phyloP scores from a whole-genome alignment of 2,113 vertebrate genomes.

The Asarcornis scutulata region DNA sequence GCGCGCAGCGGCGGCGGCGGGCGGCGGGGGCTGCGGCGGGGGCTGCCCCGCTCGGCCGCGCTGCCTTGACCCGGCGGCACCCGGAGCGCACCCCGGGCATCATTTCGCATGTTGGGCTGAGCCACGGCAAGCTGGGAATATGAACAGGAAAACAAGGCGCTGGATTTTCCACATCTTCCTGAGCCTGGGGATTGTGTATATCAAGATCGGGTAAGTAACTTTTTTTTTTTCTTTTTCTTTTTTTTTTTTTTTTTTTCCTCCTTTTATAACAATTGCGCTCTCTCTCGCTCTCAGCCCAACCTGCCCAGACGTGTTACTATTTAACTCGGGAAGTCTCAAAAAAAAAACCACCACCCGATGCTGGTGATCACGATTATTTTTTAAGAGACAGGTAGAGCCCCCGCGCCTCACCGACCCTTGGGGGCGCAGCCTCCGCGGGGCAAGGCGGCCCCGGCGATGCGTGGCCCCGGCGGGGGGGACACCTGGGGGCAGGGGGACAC shows the following conservation, averaged over 20 bases:
- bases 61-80: constrained; percentile 48
- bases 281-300: neutral
- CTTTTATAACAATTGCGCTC: neutral
- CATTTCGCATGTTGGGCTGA: constrained; percentile 30
- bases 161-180: constrained; percentile 94
- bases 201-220: constrained; percentile 92
- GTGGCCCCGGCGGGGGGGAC: too few species aligned
- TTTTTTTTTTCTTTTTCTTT: neutral
- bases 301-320: constrained; percentile 70
- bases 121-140: constrained; percentile 79
- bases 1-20: neutral
- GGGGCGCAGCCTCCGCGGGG: neutral
- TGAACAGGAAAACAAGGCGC: constrained; percentile 91
- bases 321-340: constrained; percentile 33
- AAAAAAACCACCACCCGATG: neutral
- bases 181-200: constrained; percentile 90
- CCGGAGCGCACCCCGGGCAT: neutral
- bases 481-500: too few species aligned
- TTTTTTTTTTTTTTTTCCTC: neutral
- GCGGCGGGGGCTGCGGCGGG: constrained; percentile 37
- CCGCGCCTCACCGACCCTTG: neutral
- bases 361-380: neutral
- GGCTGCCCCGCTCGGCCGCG: constrained; percentile 32
- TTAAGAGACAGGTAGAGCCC: neutral
- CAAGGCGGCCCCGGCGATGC: neutral